Base-by-base conservation (phyloP, 2,797 vertebrate species). In the Syngnathus rostellatus region DNA sequence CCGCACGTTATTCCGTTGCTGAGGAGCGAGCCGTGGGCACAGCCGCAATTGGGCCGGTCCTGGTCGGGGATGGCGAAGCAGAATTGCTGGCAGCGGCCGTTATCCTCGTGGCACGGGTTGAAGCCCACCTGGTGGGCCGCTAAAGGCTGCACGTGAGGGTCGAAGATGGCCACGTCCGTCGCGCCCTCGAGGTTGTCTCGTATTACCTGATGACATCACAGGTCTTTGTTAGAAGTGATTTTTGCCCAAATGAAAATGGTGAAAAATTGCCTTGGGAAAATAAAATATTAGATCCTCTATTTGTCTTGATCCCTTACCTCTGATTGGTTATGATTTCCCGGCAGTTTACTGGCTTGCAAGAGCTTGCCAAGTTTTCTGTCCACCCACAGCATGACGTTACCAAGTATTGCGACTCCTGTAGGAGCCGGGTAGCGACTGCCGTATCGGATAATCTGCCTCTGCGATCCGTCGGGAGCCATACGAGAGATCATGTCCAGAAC, bases 391-490 rank as follows among this genome's bases (percentile, higher is more conserved):
- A 98, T 94, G 66, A 88, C 86, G 85, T 93, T 88, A 69, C 89
- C 93, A 62, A 95, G 94, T 74, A 98, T 72, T 25, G 93, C 90
- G 79, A 97, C 85, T 60, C 94, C 93, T 67, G 87, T 90, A 0
- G 95, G 96, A 65, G 94, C 91, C 2, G 96, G 96, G 77, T 93
- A 94, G 8, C 92, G 92, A 76, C 92, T 96, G 14, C 95, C 96
- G 0, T 92, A 94, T 9, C 93, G 92, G 48, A 97, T 80, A 48
- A 95, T 91, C 87, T 94, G 85, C 60, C 91, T 86, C 61, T 93
- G 89, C 39, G 89, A 88, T 19, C 94, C 94, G 11, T 94, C 87
- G 0, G 79, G 37, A 6, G 81, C 86, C 88, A 98, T 92, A 72
- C 94, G 90, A 54, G 93, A 94, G 79, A 98, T 94, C 87, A 95